Percentiles rank a stretch among this genome's conserved stretches.
Conservation (phyloP, 2,888 invertebrate species). For the Perizoma flavofasciatum region DNA sequence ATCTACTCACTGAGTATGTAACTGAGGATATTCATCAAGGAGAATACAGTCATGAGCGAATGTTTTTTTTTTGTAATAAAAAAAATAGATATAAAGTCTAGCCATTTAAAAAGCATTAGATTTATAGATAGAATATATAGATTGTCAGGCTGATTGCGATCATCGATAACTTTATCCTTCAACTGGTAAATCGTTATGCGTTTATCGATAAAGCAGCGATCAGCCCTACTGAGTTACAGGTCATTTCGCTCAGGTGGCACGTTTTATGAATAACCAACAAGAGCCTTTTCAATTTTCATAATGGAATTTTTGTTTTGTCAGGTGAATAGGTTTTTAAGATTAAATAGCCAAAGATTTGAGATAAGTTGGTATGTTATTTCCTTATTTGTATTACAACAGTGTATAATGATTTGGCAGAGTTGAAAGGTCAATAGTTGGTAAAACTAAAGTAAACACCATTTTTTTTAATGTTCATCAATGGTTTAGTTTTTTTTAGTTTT, state of each 20-base stretch:
- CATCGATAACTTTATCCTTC: not conserved
- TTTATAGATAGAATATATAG: too few species aligned
- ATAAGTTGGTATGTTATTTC: conserved; percentile 18
- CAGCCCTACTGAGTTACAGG: conserved; percentile 42
- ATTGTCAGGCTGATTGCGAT: not conserved
- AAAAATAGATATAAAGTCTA: too few species aligned
- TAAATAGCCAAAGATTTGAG: conserved; percentile 20
- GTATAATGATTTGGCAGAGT: not conserved
- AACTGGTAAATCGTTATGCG: not conserved
- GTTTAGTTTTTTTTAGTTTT: too few species aligned
- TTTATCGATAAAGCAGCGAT: conserved; percentile 16
- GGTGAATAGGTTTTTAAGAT: conserved; percentile 27
- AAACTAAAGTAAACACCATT: too few species aligned
- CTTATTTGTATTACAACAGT: conserved; percentile 1
- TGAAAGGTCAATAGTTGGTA: too few species aligned
- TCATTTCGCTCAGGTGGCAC: conserved; percentile 52
- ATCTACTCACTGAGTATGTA: too few species aligned
- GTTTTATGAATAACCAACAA: conserved; percentile 49
- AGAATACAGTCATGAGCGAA: too few species aligned
- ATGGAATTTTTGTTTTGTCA: conserved; percentile 31
- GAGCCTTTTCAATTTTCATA: conserved; percentile 41
- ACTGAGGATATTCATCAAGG: too few species aligned
- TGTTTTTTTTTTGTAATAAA: too few species aligned
- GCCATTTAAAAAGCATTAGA: too few species aligned
- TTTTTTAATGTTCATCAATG: too few species aligned